These are phyloP conservation scores for Pachliopta kotzebuea DNA, from an alignment of 2,888 invertebrate species.

Conservation along the genomic window DNA sequence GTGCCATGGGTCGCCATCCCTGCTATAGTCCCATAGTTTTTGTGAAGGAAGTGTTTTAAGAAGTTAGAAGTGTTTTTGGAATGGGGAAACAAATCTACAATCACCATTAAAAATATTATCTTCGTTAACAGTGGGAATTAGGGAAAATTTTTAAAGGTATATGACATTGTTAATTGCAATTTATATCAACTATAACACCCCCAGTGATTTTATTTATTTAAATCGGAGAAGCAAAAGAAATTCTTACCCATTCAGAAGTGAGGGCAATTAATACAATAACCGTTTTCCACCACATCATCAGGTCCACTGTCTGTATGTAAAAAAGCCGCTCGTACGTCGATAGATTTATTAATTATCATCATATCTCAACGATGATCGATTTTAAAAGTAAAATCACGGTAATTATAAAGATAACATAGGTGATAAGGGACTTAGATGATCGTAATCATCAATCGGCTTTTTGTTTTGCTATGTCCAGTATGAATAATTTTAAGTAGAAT, in stretches of 20 bases:
- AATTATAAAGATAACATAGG: slow-evolving; percentile 11
- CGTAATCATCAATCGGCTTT: not conserved
- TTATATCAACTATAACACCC: no score
- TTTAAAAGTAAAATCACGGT: slow-evolving; percentile 27
- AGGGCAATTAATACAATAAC: slow-evolving; percentile 44
- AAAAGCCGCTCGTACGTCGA: not conserved
- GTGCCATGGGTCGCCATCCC: no score
- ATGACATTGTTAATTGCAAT: no score
- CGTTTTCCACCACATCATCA: slow-evolving; percentile 48
- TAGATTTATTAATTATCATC: slow-evolving; percentile 10
- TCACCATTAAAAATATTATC: no score
- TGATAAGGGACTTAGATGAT: slow-evolving; percentile 8
- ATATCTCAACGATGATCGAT: slow-evolving; percentile 22
- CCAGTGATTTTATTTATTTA: no score
- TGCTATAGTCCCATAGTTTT: no score
- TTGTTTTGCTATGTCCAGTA: not conserved
- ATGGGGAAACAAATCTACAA: no score
- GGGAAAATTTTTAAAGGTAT: no score
- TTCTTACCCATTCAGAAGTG: slow-evolving; percentile 49
- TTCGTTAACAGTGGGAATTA: no score
- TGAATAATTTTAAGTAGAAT: no score
- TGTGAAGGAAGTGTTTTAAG: no score
- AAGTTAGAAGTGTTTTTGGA: no score
- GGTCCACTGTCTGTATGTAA: slow-evolving; percentile 36
- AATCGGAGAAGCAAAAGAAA: not conserved